Percentiles rank a stretch among this genome's conserved stretches.
These are phyloP conservation scores for Erebia epiphron DNA, from an alignment of 2,888 invertebrate genomes.

Conservation along the genomic window DNA sequence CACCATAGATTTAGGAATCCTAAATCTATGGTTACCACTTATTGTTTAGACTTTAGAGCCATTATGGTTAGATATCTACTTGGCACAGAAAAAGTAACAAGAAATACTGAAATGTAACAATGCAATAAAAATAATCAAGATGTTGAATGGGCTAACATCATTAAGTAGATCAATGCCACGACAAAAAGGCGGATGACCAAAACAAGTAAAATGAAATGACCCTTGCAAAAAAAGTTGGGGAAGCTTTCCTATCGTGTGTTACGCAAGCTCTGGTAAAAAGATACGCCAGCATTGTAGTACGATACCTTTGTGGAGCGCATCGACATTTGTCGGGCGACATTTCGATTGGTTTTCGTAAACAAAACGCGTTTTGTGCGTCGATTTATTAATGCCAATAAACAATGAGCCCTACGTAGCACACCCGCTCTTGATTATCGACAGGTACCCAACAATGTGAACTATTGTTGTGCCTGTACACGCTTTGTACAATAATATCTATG, in stretches of 20 bases:
- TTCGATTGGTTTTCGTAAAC: conserved; percentile 74
- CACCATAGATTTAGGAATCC: too few species aligned
- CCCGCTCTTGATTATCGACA: conserved; percentile 51
- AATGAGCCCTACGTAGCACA: conserved; percentile 47
- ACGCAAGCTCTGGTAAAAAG: conserved; percentile 54
- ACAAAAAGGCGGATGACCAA: too few species aligned
- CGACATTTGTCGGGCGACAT: conserved; percentile 72
- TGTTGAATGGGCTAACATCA: too few species aligned
- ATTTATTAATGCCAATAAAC: conserved; percentile 65
- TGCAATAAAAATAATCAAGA: too few species aligned
- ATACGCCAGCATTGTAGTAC: conserved; percentile 62
- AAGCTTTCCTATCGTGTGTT: conserved; percentile 49
- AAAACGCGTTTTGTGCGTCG: conserved; percentile 70
- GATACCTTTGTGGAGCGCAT: conserved; percentile 64
- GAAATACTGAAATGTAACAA: too few species aligned
- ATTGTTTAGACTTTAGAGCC: too few species aligned
- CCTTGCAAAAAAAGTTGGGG: conserved; percentile 1
- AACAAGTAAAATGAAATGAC: neutral
- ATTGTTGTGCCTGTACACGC: conserved; percentile 15
- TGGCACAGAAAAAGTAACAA: too few species aligned
- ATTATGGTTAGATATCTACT: too few species aligned
- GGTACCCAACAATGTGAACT: conserved; percentile 45
- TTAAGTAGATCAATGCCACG: too few species aligned
- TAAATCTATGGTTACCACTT: too few species aligned
- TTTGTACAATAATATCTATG: conserved; percentile 19